These are phyloP conservation scores for Catamblyrhynchus diadema DNA, from an alignment of 2,797 vertebrate genomes.

Conservation along the genomic window DNA sequence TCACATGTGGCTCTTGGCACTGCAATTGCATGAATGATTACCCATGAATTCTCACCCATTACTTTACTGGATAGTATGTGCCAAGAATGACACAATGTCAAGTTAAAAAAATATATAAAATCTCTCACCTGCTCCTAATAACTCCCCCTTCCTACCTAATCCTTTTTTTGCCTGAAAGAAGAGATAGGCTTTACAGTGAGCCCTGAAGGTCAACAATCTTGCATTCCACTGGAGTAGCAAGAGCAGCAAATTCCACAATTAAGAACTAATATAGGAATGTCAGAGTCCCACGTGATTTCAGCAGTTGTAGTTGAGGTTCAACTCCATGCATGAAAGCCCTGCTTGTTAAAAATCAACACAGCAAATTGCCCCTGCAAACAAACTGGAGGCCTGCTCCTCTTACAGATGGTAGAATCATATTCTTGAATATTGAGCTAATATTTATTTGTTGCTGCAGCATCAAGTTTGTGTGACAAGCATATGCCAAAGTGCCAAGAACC, in stretches of 20 bases:
- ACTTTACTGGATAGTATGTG: not conserved
- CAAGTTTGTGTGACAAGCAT: not conserved
- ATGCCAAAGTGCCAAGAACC: not conserved
- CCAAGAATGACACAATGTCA: not conserved
- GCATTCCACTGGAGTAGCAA: not conserved
- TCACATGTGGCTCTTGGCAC: not conserved
- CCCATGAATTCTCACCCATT: not conserved
- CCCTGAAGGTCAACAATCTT: not conserved
- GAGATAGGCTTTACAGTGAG: not conserved
- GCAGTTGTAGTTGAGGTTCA: not conserved
- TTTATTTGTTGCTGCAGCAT: not conserved
- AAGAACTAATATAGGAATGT: not conserved
- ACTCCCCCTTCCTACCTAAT: not conserved
- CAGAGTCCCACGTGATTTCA: not conserved
- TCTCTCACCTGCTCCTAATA: not conserved
- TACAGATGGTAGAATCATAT: not conserved
- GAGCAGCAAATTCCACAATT: conserved; percentile 22
- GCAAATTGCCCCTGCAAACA: not conserved
- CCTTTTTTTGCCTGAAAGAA: not conserved
- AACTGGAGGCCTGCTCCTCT: not conserved
- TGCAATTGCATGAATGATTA: not conserved
- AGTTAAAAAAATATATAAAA: not conserved
- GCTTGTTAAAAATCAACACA: not conserved
- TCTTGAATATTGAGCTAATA: not conserved
- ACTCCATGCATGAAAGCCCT: not conserved